These are phyloP conservation scores for Callocephalon fimbriatum DNA, from an alignment of 2,113 vertebrate species.

Conservation along the genomic window DNA sequence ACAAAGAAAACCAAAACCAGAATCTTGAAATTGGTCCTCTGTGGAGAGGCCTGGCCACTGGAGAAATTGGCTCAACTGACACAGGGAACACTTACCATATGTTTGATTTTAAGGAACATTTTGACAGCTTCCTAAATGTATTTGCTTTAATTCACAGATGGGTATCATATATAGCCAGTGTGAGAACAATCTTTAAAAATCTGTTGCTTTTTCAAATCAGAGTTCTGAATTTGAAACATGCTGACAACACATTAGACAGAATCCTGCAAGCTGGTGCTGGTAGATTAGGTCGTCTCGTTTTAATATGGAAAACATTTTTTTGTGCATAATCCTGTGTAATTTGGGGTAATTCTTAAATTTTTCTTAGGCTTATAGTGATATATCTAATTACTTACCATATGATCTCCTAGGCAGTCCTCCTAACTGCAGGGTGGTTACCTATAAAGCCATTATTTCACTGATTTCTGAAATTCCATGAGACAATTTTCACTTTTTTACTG, in stretches of 20 bases:
- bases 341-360: background rate
- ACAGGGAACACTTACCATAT: slow-evolving; percentile 55
- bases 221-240: slow-evolving; percentile 61
- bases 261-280: background rate
- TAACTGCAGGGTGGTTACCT: background rate
- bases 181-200: slow-evolving; percentile 62
- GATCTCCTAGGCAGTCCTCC: background rate
- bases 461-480: background rate
- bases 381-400: background rate
- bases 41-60: slow-evolving; percentile 39
- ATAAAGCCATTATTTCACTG: background rate
- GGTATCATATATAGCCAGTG: slow-evolving; percentile 51
- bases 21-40: slow-evolving; percentile 34
- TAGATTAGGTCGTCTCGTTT: background rate
- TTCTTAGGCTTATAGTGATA: background rate
- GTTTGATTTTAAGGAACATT: slow-evolving; percentile 76
- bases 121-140: slow-evolving; percentile 69
- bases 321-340: background rate
- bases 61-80: slow-evolving; percentile 23
- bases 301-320: slow-evolving; percentile 10
- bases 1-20: background rate
- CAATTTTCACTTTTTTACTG: background rate
- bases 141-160: slow-evolving; percentile 73
- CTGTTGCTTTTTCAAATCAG: slow-evolving; percentile 72
- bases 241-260: slow-evolving; percentile 32